Conservation (phyloP, 2,888 invertebrate species). For the Chymomyza fuscimana region DNA sequence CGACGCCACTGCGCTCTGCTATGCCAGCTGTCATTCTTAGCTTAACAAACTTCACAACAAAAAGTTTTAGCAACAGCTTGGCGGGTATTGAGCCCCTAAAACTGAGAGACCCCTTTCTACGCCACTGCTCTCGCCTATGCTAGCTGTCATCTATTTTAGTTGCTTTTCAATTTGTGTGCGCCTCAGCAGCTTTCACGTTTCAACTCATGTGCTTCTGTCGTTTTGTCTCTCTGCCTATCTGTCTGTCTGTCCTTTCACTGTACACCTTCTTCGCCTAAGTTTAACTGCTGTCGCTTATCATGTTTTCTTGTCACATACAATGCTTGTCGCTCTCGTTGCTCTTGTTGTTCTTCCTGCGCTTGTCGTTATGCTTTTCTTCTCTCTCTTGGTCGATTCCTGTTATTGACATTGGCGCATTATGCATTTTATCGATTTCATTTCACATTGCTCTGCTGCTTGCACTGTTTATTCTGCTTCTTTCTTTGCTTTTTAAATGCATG, state of each 20-base stretch:
- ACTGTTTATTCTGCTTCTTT: neutral
- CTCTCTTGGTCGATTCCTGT: slow-evolving; percentile 14
- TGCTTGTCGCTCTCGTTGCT: neutral
- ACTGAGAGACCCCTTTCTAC: no score
- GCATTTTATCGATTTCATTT: slow-evolving; percentile 50
- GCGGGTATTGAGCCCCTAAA: no score
- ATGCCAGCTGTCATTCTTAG: neutral
- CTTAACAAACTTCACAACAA: no score
- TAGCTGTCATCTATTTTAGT: slow-evolving; percentile 18
- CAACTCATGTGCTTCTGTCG: neutral
- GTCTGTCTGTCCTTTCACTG: neutral
- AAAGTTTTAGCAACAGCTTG: no score
- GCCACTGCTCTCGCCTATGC: slow-evolving; percentile 9
- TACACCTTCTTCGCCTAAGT: neutral
- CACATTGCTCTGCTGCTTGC: neutral
- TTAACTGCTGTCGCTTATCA: slow-evolving; percentile 5
- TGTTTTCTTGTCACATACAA: neutral
- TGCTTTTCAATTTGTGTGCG: slow-evolving; percentile 15
- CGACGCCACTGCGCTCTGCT: neutral
- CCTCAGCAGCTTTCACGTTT: slow-evolving; percentile 6
- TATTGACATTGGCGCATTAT: slow-evolving; percentile 49
- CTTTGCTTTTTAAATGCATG: slow-evolving; percentile 1
- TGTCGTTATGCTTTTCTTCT: neutral
- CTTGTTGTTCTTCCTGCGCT: slow-evolving; percentile 10
- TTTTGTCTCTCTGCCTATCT: neutral